phyloP scores from a whole-genome alignment of 2,888 invertebrate genomes.

The Eupithecia subfuscata region DNA sequence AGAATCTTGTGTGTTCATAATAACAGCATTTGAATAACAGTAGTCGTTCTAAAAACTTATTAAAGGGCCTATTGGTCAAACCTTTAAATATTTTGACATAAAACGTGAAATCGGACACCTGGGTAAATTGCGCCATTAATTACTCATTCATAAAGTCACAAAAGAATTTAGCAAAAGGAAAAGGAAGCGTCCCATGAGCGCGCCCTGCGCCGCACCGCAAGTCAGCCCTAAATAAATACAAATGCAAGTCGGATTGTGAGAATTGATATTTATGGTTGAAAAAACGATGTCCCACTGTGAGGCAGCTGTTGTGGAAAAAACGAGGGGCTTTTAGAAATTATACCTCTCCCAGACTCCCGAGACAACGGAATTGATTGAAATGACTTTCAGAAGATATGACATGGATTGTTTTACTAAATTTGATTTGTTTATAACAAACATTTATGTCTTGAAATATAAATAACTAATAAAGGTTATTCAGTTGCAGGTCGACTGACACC shows the following conservation, averaged over 20 bases:
- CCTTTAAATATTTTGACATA: constrained; percentile 42
- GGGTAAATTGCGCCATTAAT: constrained; percentile 55
- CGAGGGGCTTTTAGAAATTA: constrained; percentile 57
- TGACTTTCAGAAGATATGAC: constrained; percentile 50
- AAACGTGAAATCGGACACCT: constrained; percentile 41
- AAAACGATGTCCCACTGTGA: constrained; percentile 73
- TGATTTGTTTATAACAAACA: constrained; percentile 23
- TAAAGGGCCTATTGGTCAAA: not conserved
- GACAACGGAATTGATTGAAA: constrained; percentile 51
- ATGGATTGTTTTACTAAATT: constrained; percentile 47
- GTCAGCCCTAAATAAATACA: constrained; percentile 77
- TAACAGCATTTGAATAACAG: not conserved
- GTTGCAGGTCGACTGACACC: constrained; percentile 2
- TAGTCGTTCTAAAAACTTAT: not conserved
- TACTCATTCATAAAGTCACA: constrained; percentile 58
- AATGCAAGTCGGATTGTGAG: constrained; percentile 77
- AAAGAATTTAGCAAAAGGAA: constrained; percentile 64
- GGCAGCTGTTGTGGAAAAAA: constrained; percentile 68
- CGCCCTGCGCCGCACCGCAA: constrained; percentile 62
- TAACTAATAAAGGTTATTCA: not conserved
- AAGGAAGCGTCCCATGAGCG: constrained; percentile 60
- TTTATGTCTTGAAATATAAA: not conserved
- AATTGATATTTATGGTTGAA: constrained; percentile 82
- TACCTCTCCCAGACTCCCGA: constrained; percentile 50
- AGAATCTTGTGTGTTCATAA: not conserved